phyloP scores from a whole-genome alignment of 2,888 invertebrate genomes.

The Apamea monoglypha region DNA sequence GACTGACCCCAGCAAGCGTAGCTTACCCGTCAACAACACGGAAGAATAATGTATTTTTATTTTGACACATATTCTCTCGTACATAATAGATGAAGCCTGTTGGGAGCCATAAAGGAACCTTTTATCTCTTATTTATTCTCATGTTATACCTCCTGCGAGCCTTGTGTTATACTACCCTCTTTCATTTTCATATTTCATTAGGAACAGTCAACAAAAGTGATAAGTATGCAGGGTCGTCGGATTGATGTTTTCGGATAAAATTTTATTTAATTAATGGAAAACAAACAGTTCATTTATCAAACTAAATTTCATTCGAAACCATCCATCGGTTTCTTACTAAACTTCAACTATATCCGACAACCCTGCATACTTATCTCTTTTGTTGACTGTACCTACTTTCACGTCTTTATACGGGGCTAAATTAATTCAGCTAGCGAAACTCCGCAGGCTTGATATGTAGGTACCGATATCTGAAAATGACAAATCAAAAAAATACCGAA shows the following conservation, averaged over 20 bases:
- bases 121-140: constrained; percentile 45
- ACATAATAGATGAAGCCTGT: constrained; percentile 5
- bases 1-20: not conserved
- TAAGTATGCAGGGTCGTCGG: no score
- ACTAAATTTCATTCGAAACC: no score
- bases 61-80: constrained; percentile 34
- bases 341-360: no score
- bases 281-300: no score
- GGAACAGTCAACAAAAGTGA: no score
- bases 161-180: not conserved
- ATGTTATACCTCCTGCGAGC: constrained; percentile 31
- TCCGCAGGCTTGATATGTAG: no score
- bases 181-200: constrained; percentile 15
- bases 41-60: constrained; percentile 26
- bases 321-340: no score
- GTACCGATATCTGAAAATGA: not conserved
- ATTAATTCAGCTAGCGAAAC: not conserved
- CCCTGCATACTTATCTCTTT: no score
- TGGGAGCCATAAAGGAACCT: constrained; percentile 22
- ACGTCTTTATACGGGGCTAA: not conserved
- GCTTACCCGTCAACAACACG: not conserved
- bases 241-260: no score
- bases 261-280: no score
- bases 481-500: not conserved
- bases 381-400: not conserved